A percentile compares a stretch with the other conserved stretches of the same genome.
Evolutionary conservation across 1,140 invertebrate genomes (phyloP).

Genomic region (Caenorhabditis elegans): WBcel235 BX284606.5:2163501-2164000

Average conservation of each 20-base stretch:
- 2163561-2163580: not conserved
- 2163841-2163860: no score
- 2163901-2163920: not conserved
- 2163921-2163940: not conserved
- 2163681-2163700: conserved; percentile 48
- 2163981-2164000: conserved; percentile 3
- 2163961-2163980: not conserved
- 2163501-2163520: no score
- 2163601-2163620: conserved; percentile 13
- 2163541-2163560: conserved; percentile 10
- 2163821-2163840: no score
- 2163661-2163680: not conserved
- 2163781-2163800: not conserved
- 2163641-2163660: no score
- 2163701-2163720: conserved; percentile 51
- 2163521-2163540: not conserved
- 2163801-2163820: not conserved
- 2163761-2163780: conserved; percentile 33
- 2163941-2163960: not conserved
- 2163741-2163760: conserved; percentile 53
- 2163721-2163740: conserved; percentile 48
- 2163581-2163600: conserved; percentile 9
- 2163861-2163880: no score
- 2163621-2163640: no score
- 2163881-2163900: not conserved